Conservation (phyloP, 2,888 invertebrate species). For the Microdon myrmicae region DNA sequence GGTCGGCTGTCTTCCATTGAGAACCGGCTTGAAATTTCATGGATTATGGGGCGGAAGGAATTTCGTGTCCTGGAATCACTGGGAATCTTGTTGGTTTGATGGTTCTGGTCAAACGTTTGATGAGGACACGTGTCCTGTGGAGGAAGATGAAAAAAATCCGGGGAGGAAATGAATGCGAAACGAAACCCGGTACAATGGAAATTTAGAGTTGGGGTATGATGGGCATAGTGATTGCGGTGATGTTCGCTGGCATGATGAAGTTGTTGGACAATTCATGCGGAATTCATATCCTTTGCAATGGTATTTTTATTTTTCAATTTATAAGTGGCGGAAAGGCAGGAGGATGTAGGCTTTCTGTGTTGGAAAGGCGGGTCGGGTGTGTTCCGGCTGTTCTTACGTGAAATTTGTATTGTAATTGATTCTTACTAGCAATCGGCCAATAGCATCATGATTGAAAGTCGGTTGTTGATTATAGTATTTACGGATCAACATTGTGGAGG, state of each 20-base stretch:
- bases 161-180: too few relatives aligned
- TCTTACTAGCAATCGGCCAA: too few relatives aligned
- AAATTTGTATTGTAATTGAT: too few relatives aligned
- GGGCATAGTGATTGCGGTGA: too few relatives aligned
- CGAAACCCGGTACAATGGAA: conserved; percentile 2
- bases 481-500: too few relatives aligned
- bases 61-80: conserved; percentile 24
- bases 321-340: too few relatives aligned
- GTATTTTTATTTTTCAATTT: conserved; percentile 51
- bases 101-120: conserved; percentile 49
- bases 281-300: conserved; percentile 46
- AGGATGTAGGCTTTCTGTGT: too few relatives aligned
- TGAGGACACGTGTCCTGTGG: conserved; percentile 38
- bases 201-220: too few relatives aligned
- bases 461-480: too few relatives aligned
- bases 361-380: too few relatives aligned
- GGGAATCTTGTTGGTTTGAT: conserved; percentile 23
- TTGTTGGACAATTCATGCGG: conserved; percentile 32
- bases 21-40: conserved; percentile 34
- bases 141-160: conserved; percentile 18
- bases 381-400: too few relatives aligned
- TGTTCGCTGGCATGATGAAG: conserved; percentile 16
- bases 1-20: neutral
- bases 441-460: too few relatives aligned
- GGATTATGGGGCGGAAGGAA: conserved; percentile 49